Base-by-base conservation (phyloP, 2,797 vertebrate genomes). In the Enteromius paludinosus region DNA sequence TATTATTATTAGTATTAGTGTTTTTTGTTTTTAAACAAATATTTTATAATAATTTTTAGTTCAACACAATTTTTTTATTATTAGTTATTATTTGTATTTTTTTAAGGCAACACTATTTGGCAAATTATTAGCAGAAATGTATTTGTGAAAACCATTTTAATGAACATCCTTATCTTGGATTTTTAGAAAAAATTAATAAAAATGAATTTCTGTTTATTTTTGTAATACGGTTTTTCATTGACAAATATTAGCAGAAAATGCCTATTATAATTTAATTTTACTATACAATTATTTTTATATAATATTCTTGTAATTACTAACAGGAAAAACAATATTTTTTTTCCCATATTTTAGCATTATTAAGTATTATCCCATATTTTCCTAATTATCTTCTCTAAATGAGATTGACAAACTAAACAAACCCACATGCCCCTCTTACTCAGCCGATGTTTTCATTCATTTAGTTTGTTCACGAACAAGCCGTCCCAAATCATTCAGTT, bases 401-500 rank as follows among this genome's bases (percentile, higher is more conserved):
- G 10, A 30, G 15, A 9, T 1, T 12, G 56, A 76, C 0, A 17
- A 45, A 8, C 74, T 23, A 49, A 35, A 54, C 6, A 4, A 73
- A 38, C 49, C n/a, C 28, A 23, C 47, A 9, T 9, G 3, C 18
- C 28, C 25, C 70, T 35, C 71, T 45, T 41, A 54, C 17, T 75
- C 4, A 5, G 52, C 18, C n/a, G 14, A 76, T 43, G 20, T 61
- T 49, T 61, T 45, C 12, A 1, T 38, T 75, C 52, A 59, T 59
- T 59, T 33, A 59, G 20, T 73, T 73, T 54, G 47, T 35, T 73
- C 47, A 52, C 7, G 8, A 33, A 52, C 45, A 52, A 33, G n/a
- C 18, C 30, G 28, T 72, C 47, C 47, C 70, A 72, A 28, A 17
- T 56, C 71, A 72, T 72, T 56, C 33, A 61, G 52, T 45, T 77